Conservation (phyloP, 2,888 invertebrate genomes). For the Abrostola triplasia region DNA sequence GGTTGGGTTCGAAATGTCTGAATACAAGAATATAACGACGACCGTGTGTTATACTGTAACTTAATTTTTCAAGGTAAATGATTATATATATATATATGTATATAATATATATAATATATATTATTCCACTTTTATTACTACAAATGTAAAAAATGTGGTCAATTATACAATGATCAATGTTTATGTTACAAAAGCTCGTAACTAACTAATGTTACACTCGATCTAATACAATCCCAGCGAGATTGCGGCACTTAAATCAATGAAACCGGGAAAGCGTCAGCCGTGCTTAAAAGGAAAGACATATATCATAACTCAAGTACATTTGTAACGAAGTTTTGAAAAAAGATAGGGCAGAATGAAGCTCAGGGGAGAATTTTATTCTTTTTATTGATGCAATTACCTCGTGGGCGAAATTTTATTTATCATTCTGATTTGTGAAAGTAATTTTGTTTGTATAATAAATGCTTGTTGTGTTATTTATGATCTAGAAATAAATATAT, state of each 20-base stretch:
- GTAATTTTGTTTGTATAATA: conserved; percentile 31
- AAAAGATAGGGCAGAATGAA: conserved; percentile 38
- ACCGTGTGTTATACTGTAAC: no score
- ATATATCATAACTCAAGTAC: conserved; percentile 40
- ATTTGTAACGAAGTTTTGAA: conserved; percentile 44
- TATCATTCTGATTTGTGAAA: conserved; percentile 48
- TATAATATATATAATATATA: no score
- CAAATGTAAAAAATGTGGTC: conserved; percentile 14
- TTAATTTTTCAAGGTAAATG: background rate
- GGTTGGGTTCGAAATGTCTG: no score
- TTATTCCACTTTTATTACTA: conserved; percentile 6
- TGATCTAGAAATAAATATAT: conserved; percentile 6
- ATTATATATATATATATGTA: no score
- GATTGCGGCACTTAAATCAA: conserved; percentile 37
- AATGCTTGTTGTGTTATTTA: conserved; percentile 31
- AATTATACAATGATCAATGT: conserved; percentile 29
- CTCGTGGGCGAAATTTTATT: conserved; percentile 52
- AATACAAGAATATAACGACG: no score
- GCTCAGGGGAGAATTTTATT: conserved; percentile 44
- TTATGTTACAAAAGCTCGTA: conserved; percentile 23
- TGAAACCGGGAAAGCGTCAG: conserved; percentile 31
- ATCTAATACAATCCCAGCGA: conserved; percentile 24
- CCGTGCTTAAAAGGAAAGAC: conserved; percentile 37
- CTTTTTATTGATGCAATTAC: conserved; percentile 58
- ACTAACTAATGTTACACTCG: conserved; percentile 27